phyloP scores from a whole-genome alignment of 2,888 invertebrate species.

The Perithous albicinctus region DNA sequence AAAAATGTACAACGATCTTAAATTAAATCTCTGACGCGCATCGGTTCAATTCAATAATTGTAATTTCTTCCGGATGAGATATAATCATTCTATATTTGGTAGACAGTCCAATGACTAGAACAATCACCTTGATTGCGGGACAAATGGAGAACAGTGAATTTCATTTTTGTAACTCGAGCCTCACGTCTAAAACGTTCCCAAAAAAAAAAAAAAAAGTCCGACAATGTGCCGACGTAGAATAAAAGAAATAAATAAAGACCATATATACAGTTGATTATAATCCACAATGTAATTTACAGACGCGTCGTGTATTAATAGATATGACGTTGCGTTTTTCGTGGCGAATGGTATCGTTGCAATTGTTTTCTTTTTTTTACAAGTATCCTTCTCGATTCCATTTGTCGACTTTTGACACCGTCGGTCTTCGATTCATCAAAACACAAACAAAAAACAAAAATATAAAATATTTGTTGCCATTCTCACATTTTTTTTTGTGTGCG shows the following conservation, averaged over 20 bases:
- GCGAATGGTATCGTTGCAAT: conserved; percentile 42
- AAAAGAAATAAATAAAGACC: conserved; percentile 1
- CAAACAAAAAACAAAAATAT: conserved; percentile 18
- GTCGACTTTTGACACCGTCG: conserved; percentile 33
- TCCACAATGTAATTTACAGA: conserved; percentile 15
- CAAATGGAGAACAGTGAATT: conserved; percentile 17
- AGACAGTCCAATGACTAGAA: background rate
- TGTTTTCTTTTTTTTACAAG: background rate
- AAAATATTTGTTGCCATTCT: too few species aligned
- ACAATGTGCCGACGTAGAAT: conserved; percentile 4
- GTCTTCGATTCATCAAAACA: conserved; percentile 22
- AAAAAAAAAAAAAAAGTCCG: conserved; percentile 15
- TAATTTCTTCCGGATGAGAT: background rate
- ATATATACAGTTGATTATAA: conserved; percentile 35
- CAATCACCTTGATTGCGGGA: conserved; percentile 41
- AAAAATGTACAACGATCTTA: background rate
- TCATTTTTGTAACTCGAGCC: background rate
- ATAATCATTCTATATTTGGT: background rate
- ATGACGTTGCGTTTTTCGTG: conserved; percentile 38
- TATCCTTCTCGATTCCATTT: conserved; percentile 15
- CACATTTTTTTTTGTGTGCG: too few species aligned
- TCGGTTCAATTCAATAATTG: background rate
- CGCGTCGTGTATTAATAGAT: conserved; percentile 29
- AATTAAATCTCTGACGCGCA: background rate
- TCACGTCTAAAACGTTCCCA: conserved; percentile 10